Conservation (phyloP, 2,797 vertebrate genomes). For the Malurus leucopterus region DNA sequence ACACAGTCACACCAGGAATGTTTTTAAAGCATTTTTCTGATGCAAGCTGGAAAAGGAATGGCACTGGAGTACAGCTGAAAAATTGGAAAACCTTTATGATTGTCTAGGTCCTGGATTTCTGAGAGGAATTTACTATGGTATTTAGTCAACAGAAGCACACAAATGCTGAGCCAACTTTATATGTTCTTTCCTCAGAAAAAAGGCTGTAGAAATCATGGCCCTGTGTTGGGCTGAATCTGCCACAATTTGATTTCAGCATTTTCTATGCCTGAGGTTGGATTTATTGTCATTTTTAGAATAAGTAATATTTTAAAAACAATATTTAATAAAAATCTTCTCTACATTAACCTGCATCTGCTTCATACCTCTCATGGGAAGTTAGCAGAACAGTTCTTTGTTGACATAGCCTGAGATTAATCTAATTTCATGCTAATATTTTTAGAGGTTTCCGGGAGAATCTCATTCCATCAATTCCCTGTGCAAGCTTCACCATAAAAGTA, state of each 20-base stretch:
- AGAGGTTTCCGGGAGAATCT: neutral
- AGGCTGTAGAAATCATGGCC: neutral
- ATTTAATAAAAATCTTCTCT: neutral
- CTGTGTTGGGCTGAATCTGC: neutral
- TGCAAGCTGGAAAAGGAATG: neutral
- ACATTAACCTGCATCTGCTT: neutral
- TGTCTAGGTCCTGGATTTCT: neutral
- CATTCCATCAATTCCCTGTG: neutral
- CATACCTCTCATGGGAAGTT: neutral
- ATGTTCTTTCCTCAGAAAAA: neutral
- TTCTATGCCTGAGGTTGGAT: neutral
- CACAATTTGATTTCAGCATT: neutral
- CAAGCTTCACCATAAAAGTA: neutral
- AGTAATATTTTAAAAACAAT: neutral
- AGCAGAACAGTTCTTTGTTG: neutral
- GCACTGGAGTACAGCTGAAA: neutral
- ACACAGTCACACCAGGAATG: neutral
- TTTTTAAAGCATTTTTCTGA: neutral
- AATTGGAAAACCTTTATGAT: neutral
- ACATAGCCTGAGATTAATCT: neutral
- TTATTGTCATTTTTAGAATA: neutral
- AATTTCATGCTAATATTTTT: neutral
- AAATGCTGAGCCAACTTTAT: neutral
- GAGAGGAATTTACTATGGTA: neutral
- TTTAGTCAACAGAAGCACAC: neutral